Evolutionary conservation across 2,113 vertebrate species (phyloP).

Genomic region (Mus spicilegus): DNA sequence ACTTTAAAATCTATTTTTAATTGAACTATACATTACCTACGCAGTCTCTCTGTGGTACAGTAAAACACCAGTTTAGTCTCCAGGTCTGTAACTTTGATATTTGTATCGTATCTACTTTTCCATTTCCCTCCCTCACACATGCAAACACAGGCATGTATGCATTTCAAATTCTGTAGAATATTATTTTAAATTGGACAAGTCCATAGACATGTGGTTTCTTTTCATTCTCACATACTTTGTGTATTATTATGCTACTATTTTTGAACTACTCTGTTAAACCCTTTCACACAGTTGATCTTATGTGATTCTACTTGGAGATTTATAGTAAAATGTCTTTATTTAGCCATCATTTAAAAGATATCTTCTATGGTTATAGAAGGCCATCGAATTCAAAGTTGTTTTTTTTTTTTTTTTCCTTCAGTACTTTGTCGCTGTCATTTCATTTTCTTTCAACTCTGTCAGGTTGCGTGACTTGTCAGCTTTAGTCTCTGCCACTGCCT

Average conservation of each 20-base stretch:
- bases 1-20: background rate
- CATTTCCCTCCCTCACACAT: background rate
- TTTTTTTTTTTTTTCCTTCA: background rate
- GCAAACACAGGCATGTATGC: background rate
- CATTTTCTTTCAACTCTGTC: background rate
- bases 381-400: background rate
- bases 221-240: background rate
- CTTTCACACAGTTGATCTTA: background rate
- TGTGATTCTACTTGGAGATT: slow-evolving; percentile 3
- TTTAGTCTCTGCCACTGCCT: background rate
- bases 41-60: background rate
- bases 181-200: background rate
- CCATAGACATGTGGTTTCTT: background rate
- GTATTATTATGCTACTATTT: background rate
- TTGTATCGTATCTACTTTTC: background rate
- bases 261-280: background rate
- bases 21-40: background rate
- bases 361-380: background rate
- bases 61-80: background rate
- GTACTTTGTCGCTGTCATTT: background rate
- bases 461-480: slow-evolving; percentile 1
- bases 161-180: background rate
- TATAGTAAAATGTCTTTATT: background rate
- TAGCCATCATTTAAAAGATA: background rate
- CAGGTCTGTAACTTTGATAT: background rate